phyloP scores from a whole-genome alignment of 2,888 invertebrate species.

The Ochropleura plecta region DNA sequence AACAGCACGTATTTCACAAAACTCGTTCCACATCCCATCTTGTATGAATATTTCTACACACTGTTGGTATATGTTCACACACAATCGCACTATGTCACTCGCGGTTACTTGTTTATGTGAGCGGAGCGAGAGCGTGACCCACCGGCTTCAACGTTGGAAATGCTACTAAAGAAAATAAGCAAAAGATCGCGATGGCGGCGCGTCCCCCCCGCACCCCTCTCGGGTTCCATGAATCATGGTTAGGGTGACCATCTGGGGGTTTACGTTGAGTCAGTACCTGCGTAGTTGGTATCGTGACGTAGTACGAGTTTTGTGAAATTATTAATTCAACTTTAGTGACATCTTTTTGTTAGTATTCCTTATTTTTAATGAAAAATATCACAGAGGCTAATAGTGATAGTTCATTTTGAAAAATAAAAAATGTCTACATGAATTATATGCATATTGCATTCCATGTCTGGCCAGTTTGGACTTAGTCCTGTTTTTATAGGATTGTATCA shows the following conservation, averaged over 20 bases:
- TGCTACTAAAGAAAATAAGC: constrained; percentile 83
- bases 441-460: background rate
- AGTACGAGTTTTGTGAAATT: background rate
- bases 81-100: constrained; percentile 85
- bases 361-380: background rate
- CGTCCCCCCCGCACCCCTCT: constrained; percentile 71
- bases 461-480: background rate
- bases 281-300: constrained; percentile 10
- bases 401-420: background rate
- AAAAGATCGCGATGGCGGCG: constrained; percentile 85
- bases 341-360: too few relatives aligned
- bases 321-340: background rate
- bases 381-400: background rate
- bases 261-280: constrained; percentile 54
- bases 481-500: background rate
- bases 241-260: constrained; percentile 71
- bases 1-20: constrained; percentile 96
- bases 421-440: background rate
- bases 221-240: constrained; percentile 75
- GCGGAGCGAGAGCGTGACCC: constrained; percentile 66
- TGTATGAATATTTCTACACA: constrained; percentile 82
- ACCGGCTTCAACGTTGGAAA: constrained; percentile 73
- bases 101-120: constrained; percentile 77
- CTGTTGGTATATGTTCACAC: constrained; percentile 80
- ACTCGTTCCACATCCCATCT: constrained; percentile 93